Percentiles rank a stretch among this genome's conserved stretches.
Evolutionary conservation across 2,888 invertebrate genomes (phyloP).

Genomic region (Lasioglossum leucozonium): DNA sequence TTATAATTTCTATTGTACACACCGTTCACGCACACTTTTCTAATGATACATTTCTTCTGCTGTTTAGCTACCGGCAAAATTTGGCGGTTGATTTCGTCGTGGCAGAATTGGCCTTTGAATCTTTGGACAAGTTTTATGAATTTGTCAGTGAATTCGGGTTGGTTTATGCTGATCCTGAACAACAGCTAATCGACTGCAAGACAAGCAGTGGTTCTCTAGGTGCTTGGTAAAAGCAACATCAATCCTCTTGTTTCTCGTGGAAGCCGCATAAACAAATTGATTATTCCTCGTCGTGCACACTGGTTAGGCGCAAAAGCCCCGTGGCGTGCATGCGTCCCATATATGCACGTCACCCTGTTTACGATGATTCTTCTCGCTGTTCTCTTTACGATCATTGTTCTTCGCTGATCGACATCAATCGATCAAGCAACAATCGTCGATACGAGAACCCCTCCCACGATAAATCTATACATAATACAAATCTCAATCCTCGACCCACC

Average conservation of each 20-base stretch:
- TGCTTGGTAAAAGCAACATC: conserved; percentile 79
- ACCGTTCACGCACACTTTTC: conserved; percentile 80
- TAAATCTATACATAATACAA: conserved; percentile 50
- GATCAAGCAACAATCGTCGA: conserved; percentile 44
- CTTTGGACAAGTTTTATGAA: conserved; percentile 92
- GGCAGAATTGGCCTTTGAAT: conserved; percentile 95
- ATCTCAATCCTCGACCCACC: conserved; percentile 34
- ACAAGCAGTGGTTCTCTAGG: conserved; percentile 86
- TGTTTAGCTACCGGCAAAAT: conserved; percentile 96
- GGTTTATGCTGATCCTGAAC: conserved; percentile 89
- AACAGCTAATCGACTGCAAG: conserved; percentile 95
- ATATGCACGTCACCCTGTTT: conserved; percentile 56
- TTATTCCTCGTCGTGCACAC: conserved; percentile 41
- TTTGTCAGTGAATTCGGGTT: conserved; percentile 94
- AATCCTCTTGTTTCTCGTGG: conserved; percentile 55
- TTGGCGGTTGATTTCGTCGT: conserved; percentile 94
- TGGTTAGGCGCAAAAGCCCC: conserved; percentile 45
- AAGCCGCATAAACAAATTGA: conserved; percentile 52
- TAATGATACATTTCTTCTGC: conserved; percentile 84
- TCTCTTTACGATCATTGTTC: conserved; percentile 46
- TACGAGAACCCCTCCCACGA: conserved; percentile 39
- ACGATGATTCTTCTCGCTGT: conserved; percentile 52
- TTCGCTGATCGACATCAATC: conserved; percentile 45
- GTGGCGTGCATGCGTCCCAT: conserved; percentile 44
- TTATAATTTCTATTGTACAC: conserved; percentile 74